Conservation (phyloP, 2,113 vertebrate species). For the Lagopus leucura region DNA sequence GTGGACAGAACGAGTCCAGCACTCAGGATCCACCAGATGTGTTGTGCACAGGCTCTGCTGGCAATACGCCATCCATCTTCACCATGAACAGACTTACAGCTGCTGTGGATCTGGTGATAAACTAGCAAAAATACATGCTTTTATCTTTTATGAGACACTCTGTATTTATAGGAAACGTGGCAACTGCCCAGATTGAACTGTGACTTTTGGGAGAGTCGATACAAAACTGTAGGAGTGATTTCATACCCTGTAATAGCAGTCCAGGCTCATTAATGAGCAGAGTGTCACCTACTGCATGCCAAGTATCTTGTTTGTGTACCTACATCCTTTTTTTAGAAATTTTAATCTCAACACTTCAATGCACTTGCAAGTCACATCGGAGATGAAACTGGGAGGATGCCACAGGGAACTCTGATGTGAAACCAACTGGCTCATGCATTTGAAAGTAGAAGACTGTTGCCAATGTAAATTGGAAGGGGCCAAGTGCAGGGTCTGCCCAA, state of each 20-base stretch:
- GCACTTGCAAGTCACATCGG: not conserved
- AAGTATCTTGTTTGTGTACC: not conserved
- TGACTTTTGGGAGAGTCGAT: not conserved
- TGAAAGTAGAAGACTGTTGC: not conserved
- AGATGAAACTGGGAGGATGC: not conserved
- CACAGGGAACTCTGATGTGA: not conserved
- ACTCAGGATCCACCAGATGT: not conserved
- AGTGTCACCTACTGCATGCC: not conserved
- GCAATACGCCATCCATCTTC: not conserved
- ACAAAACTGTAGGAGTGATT: not conserved
- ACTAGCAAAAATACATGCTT: not conserved
- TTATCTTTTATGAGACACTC: not conserved
- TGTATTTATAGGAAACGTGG: not conserved
- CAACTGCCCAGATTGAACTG: not conserved
- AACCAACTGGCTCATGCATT: not conserved
- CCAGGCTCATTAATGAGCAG: not conserved
- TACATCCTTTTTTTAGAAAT: not conserved
- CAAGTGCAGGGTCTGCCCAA: not conserved
- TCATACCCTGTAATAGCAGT: not conserved
- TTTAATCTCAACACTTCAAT: not conserved
- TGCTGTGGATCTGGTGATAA: not conserved
- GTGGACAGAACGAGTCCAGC: not conserved
- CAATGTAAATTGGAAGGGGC: not conserved
- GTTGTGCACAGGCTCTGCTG: not conserved
- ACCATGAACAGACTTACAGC: not conserved